Evolutionary conservation across 2,797 vertebrate genomes (phyloP), one percentile per base, ranked within the genome.

Genomic region (Gallinago stenura): DNA sequence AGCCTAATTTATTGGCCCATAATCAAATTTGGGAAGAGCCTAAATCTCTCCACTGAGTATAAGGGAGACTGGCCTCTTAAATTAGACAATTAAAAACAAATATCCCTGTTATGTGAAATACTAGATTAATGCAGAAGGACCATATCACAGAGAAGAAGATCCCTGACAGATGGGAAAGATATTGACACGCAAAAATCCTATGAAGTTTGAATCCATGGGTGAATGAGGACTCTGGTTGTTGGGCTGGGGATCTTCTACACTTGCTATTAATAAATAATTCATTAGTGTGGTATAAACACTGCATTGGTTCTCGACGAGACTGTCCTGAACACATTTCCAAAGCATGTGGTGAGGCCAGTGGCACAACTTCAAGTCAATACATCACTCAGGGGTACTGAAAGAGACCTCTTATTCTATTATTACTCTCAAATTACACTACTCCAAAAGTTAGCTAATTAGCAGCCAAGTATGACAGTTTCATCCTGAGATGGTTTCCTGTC

Each of bases 341-440:
- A 89, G 79, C 50, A 68, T 71, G 71, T 28, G 1, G 24, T 66
- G 68, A 75, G 19, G 69, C 72, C 84, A 71, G 53, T 93, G 94
- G 82, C 91, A 94, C 71, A 91, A 88, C 79, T 95, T 92, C 89
- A 96, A 96, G 79, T 69, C 72, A 95, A 87, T 95, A 89, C 82
- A 95, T 95, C 94, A 91, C 95, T 89, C 68, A 95, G 89, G 91
- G 94, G 87, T 61, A 93, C 84, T 93, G 92, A 96, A 95, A 96
- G 89, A 94, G 76, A 94, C 54, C 79, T 95, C 91, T 96, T 89
- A 94, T 97, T 97, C 94, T 96, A 92, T 95, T 96, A 92, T 91
- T 95, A 72, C 82, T 89, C 91, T 96, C 82, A 92, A 96, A 96
- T 90, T 95, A 81, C 89, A 64, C 76, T 83, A 76, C 92, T 90